phyloP scores from a whole-genome alignment of 1,140 invertebrate species.

The Microplitis mediator region DNA sequence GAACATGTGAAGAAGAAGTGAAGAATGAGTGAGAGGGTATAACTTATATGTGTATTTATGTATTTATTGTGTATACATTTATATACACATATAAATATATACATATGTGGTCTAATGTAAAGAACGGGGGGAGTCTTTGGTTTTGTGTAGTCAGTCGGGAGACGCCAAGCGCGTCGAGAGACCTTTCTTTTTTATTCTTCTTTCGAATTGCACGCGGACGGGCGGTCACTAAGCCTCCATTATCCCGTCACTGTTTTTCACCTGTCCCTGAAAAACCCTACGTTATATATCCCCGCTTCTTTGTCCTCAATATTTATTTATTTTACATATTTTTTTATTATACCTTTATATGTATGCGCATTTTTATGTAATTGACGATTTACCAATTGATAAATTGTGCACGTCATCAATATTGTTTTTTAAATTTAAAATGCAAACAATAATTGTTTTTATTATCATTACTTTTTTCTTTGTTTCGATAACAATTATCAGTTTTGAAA shows the following conservation, averaged over 20 bases:
- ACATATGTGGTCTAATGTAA: not conserved
- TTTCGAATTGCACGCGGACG: slow-evolving; percentile 10
- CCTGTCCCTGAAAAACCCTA: not conserved
- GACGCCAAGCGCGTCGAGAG: slow-evolving; percentile 12
- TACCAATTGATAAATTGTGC: no score
- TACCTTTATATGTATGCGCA: not conserved
- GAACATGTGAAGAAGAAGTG: no score
- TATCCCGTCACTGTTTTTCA: slow-evolving; percentile 12
- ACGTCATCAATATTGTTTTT: no score
- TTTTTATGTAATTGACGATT: no score
- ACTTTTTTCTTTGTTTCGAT: no score
- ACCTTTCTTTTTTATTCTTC: slow-evolving; percentile 5
- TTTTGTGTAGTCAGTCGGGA: not conserved
- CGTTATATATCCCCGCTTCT: not conserved
- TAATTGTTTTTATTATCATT: no score
- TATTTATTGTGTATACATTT: no score
- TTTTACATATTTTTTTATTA: not conserved
- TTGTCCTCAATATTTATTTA: not conserved
- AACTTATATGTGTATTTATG: no score
- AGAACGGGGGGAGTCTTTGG: not conserved
- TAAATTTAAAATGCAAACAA: no score
- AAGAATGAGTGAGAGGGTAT: no score
- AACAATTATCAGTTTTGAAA: no score
- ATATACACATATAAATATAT: no score
- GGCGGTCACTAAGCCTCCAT: slow-evolving; percentile 4